phyloP scores from a whole-genome alignment of 30 jellyfish, hydroid and myxozoan species.

The Chrysaora quinquecirrha region DNA sequence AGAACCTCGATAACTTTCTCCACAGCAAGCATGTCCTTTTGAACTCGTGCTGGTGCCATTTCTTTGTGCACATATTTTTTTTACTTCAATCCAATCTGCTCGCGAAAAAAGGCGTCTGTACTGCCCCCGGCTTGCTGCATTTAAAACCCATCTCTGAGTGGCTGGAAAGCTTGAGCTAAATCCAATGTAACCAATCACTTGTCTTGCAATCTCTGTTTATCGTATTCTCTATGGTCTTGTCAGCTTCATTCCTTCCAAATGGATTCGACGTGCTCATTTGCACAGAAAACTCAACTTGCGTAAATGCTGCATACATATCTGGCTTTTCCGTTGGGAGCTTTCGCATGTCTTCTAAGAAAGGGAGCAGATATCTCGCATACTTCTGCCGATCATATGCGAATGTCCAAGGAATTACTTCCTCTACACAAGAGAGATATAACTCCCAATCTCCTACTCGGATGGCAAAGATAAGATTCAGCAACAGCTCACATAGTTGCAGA shows the following conservation, averaged over 20 bases:
- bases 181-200: conserved; percentile 27
- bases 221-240: conserved; percentile 51
- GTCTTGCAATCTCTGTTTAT: conserved; percentile 42
- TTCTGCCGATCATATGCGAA: conserved; percentile 37
- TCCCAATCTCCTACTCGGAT: conserved; percentile 55
- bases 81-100: no score
- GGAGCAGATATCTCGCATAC: conserved; percentile 32
- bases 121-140: conserved; percentile 13
- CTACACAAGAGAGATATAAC: conserved; percentile 34
- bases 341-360: conserved; percentile 17
- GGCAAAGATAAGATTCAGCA: conserved; percentile 6
- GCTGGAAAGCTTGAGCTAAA: conserved; percentile 37
- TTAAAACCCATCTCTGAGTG: conserved; percentile 31
- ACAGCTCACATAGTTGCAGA: conserved; percentile 32
- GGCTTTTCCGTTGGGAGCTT: conserved; percentile 36
- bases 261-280: conserved; percentile 41
- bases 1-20: no score
- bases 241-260: conserved; percentile 42
- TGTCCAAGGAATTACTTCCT: conserved; percentile 35
- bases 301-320: conserved; percentile 15
- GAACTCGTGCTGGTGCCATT: no score
- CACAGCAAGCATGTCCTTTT: no score
- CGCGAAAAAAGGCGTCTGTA: no score
- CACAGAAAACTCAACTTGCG: conserved; percentile 45
- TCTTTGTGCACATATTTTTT: no score